Conservation (phyloP, 2,888 invertebrate species). For the Archaeoteleia sp. region DNA sequence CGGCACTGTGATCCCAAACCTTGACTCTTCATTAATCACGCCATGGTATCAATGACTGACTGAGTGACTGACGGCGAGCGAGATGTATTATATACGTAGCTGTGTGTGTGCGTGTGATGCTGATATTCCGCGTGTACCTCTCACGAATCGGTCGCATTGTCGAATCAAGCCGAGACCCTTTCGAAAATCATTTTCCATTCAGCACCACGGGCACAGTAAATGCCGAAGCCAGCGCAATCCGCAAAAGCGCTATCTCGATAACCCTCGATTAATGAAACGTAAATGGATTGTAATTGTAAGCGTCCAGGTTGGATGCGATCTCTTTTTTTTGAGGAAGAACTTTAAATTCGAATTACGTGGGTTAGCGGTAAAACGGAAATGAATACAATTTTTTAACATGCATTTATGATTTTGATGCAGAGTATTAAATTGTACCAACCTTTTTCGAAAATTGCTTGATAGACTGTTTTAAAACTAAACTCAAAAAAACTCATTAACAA, state of each 20-base stretch:
- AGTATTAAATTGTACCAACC: no score
- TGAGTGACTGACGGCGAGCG: constrained; percentile 68
- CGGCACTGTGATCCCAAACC: constrained; percentile 71
- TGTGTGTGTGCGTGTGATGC: constrained; percentile 55
- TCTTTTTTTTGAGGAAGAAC: no score
- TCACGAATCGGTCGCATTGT: constrained; percentile 42
- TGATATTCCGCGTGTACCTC: constrained; percentile 55
- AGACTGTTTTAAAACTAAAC: no score
- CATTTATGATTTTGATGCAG: no score
- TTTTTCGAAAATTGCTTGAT: no score
- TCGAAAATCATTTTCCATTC: constrained; percentile 52
- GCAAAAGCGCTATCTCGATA: constrained; percentile 11
- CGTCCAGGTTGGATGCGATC: no score
- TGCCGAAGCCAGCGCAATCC: constrained; percentile 12
- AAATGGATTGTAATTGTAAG: constrained; percentile 27
- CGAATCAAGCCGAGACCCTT: constrained; percentile 41
- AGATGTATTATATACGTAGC: constrained; percentile 65
- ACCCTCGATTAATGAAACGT: constrained; percentile 22
- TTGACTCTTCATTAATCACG: constrained; percentile 75
- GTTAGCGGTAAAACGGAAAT: no score
- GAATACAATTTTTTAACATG: no score
- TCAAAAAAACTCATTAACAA: no score
- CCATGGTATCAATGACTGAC: constrained; percentile 73
- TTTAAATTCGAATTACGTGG: no score
- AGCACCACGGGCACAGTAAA: constrained; percentile 28